These are phyloP conservation scores for Rotaria sp. DNA, from an alignment of 2,888 invertebrate genomes.

Conservation along the genomic window DNA sequence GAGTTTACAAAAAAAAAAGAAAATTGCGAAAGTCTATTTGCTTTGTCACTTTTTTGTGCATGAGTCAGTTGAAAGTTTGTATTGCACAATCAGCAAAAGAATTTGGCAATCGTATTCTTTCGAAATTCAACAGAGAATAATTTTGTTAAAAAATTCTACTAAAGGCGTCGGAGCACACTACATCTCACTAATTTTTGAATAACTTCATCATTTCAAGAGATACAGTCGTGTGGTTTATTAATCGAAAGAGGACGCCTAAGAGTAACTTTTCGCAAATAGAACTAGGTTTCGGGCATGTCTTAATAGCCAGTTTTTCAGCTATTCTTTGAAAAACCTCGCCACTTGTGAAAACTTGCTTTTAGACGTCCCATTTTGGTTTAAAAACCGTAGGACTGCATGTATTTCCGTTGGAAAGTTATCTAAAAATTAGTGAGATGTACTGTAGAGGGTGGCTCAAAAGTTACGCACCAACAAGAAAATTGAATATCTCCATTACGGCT, in stretches of 20 bases:
- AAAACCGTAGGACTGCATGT: not conserved
- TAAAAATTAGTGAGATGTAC: not conserved
- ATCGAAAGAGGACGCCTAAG: not conserved
- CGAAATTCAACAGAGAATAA: slow-evolving; percentile 15
- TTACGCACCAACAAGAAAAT: not conserved
- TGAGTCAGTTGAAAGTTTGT: slow-evolving; percentile 6
- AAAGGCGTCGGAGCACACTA: not conserved
- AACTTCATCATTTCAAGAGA: not conserved
- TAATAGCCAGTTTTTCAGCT: not conserved
- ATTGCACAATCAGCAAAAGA: slow-evolving; percentile 8
- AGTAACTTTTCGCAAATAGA: slow-evolving; percentile 3
- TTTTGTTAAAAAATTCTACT: not conserved
- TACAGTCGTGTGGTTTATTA: not conserved
- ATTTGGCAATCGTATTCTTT: not conserved
- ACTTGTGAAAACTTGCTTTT: not conserved
- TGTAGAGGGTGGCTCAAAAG: not conserved
- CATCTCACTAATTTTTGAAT: slow-evolving; percentile 18
- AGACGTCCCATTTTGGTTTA: not conserved
- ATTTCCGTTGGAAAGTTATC: not conserved
- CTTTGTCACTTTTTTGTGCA: slow-evolving; percentile 14
- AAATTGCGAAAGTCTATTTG: not conserved
- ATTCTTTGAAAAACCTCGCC: not conserved
- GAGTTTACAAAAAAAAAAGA: slow-evolving; percentile 27
- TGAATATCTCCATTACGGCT: not conserved
- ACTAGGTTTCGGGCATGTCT: not conserved